These are phyloP conservation scores for Belonocnema kinseyi DNA, from an alignment of 1,140 invertebrate species.

Conservation along the genomic window DNA sequence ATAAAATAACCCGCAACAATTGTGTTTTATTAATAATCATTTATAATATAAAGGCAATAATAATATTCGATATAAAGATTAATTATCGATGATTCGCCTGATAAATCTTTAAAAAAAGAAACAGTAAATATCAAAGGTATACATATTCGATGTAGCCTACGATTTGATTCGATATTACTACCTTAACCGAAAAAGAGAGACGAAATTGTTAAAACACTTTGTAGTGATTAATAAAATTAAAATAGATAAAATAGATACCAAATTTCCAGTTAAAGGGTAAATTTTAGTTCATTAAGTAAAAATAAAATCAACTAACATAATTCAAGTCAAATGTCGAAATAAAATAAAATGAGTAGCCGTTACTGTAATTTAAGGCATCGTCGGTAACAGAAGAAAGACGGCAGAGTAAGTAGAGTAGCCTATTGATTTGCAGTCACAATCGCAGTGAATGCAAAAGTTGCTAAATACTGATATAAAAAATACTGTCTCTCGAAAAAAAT, in stretches of 20 bases:
- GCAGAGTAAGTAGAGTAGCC: slow-evolving; percentile 48
- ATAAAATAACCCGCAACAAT: slow-evolving; percentile 73
- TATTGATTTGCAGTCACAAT: slow-evolving; percentile 58
- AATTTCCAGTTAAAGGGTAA: slow-evolving; percentile 36
- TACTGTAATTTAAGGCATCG: neutral
- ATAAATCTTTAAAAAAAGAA: slow-evolving; percentile 62
- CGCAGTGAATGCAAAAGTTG: slow-evolving; percentile 54
- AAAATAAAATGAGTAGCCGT: slow-evolving; percentile 4
- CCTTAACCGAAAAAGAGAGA: slow-evolving; percentile 34
- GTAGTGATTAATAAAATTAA: neutral
- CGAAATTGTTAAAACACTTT: slow-evolving; percentile 43
- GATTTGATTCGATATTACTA: neutral
- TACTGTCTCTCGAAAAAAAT: slow-evolving; percentile 62
- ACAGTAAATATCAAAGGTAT: slow-evolving; percentile 31
- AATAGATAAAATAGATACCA: slow-evolving; percentile 40
- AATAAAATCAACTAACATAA: slow-evolving; percentile 38
- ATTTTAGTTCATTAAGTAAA: slow-evolving; percentile 37
- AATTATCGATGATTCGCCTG: slow-evolving; percentile 49
- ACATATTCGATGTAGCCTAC: neutral
- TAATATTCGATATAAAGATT: slow-evolving; percentile 55
- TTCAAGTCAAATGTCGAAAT: neutral
- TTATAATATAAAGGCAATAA: slow-evolving; percentile 58
- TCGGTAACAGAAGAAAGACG: slow-evolving; percentile 13
- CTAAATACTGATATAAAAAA: slow-evolving; percentile 75
- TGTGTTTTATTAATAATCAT: slow-evolving; percentile 62